phyloP scores from a whole-genome alignment of 2,797 vertebrate species.

The Pempheris klunzingeri region DNA sequence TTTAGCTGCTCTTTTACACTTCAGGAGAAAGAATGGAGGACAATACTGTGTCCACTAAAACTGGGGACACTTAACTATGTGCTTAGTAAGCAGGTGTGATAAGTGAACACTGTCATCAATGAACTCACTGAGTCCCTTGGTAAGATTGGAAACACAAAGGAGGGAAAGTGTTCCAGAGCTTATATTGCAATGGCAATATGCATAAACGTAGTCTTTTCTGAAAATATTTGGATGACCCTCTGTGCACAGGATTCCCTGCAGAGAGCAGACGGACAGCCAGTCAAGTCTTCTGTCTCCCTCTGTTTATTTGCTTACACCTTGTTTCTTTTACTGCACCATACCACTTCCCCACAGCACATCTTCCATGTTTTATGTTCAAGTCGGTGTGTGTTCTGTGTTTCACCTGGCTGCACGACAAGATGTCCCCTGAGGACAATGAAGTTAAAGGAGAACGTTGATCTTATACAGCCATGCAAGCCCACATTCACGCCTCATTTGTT shows the following conservation, averaged over 20 bases:
- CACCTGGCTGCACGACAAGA: neutral
- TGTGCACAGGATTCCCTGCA: neutral
- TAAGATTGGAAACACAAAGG: neutral
- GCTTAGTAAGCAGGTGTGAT: neutral
- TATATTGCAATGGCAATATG: neutral
- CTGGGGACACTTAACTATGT: neutral
- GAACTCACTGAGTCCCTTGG: neutral
- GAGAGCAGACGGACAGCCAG: no score
- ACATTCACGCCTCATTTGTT: neutral
- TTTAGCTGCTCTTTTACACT: neutral
- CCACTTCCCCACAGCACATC: neutral
- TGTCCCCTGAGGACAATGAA: neutral
- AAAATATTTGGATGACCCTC: neutral
- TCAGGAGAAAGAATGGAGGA: neutral
- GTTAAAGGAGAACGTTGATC: neutral
- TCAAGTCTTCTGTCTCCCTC: neutral
- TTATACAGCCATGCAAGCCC: neutral
- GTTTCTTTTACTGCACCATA: neutral
- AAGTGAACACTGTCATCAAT: neutral
- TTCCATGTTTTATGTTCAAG: neutral
- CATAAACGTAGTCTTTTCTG: neutral
- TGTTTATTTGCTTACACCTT: neutral
- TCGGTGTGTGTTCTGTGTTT: neutral
- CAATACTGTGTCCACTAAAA: neutral
- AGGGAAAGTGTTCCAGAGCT: constrained; percentile 1